Conservation (phyloP, 2,113 vertebrate genomes). For the Ariopsis seemanni region DNA sequence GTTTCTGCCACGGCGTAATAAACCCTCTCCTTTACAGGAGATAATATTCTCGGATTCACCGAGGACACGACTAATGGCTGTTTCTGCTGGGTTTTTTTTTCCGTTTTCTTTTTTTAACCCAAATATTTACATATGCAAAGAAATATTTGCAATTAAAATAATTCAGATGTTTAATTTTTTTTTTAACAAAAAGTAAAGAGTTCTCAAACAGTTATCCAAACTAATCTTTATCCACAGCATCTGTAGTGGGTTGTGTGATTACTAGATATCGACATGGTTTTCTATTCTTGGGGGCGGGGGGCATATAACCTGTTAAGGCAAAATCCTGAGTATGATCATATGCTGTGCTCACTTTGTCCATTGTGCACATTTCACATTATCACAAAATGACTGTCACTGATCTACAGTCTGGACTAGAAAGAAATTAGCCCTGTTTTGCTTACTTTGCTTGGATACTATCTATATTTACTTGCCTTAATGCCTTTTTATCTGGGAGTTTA, state of each 20-base stretch:
- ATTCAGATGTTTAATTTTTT: background rate
- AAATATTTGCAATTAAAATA: background rate
- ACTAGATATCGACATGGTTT: background rate
- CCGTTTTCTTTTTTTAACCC: background rate
- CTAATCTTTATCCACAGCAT: background rate
- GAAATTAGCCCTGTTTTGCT: background rate
- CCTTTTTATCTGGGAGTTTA: background rate
- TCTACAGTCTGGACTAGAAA: background rate
- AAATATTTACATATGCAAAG: background rate
- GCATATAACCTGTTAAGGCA: background rate
- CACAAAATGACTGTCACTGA: background rate
- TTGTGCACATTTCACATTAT: background rate
- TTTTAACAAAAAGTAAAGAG: background rate
- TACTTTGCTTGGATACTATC: background rate
- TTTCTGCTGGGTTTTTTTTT: background rate
- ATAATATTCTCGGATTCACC: background rate
- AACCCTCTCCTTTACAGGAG: background rate
- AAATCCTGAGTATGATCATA: background rate
- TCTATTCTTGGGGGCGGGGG: background rate
- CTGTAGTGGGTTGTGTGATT: background rate
- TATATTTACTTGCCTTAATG: background rate
- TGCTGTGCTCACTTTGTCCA: background rate
- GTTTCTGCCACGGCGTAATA: slow-evolving; percentile 6
- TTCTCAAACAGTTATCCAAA: background rate
- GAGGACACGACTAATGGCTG: slow-evolving; percentile 3